Conservation (phyloP, 2,113 vertebrate genomes). For the Miniopterus natalensis region DNA sequence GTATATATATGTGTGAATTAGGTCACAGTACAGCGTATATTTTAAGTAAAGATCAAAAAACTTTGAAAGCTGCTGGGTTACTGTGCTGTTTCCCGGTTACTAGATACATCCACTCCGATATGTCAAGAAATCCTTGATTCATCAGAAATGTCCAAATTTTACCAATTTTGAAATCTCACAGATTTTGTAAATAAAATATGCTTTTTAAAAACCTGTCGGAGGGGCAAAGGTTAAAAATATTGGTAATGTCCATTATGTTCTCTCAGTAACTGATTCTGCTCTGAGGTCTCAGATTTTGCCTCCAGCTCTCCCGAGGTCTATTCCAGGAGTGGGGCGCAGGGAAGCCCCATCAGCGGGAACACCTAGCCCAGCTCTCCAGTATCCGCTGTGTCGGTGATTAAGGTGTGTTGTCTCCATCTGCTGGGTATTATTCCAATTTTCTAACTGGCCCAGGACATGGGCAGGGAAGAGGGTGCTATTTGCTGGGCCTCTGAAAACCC, state of each 20-base stretch:
- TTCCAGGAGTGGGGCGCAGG: background rate
- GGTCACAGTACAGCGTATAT: background rate
- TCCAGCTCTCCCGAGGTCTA: background rate
- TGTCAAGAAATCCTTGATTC: background rate
- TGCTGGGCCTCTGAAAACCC: background rate
- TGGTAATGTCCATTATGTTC: background rate
- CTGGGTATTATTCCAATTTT: background rate
- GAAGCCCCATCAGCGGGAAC: too few species aligned
- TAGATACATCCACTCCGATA: background rate
- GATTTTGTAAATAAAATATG: background rate
- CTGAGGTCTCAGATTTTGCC: background rate
- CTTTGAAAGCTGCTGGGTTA: background rate
- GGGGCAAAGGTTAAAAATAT: background rate
- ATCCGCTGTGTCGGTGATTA: background rate
- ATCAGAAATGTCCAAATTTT: background rate
- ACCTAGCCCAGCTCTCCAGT: background rate
- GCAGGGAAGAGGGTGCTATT: too few species aligned
- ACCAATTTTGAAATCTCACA: background rate
- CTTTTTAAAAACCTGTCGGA: background rate
- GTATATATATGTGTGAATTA: background rate
- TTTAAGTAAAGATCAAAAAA: background rate
- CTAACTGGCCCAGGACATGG: background rate
- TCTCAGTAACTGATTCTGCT: background rate
- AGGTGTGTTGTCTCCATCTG: background rate
- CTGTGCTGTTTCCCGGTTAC: background rate